These are phyloP conservation scores for Cygnus atratus DNA, from an alignment of 2,113 vertebrate genomes.

Conservation along the genomic window DNA sequence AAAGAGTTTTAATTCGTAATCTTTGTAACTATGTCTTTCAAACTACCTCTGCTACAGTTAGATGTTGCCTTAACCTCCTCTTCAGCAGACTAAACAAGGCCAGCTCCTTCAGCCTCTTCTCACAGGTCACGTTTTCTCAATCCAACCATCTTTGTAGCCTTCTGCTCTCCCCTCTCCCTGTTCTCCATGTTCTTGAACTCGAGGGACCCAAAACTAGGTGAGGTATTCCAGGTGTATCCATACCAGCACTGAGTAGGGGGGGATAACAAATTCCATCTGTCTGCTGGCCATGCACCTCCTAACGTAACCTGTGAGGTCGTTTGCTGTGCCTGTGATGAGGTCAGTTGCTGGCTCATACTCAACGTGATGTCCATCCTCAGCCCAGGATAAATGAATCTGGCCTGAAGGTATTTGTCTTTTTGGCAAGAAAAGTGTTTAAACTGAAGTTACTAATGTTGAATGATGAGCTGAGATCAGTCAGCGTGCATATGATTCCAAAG, in stretches of 20 bases:
- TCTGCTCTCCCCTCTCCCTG: not conserved
- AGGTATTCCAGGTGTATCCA: not conserved
- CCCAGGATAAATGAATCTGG: not conserved
- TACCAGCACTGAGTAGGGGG: not conserved
- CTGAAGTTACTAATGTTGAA: not conserved
- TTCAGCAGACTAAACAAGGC: not conserved
- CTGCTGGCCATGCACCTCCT: not conserved
- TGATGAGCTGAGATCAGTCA: not conserved
- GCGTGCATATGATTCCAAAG: rapidly evolving
- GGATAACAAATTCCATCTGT: not conserved
- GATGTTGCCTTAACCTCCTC: not conserved
- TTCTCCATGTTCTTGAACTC: not conserved
- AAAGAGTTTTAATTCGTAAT: not conserved
- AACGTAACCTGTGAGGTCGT: not conserved
- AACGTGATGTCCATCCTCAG: not conserved
- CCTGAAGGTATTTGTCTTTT: not conserved
- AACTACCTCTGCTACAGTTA: not conserved
- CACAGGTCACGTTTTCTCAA: not conserved
- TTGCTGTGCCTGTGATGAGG: not conserved
- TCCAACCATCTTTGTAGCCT: not conserved
- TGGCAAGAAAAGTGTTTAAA: not conserved
- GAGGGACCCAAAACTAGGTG: not conserved
- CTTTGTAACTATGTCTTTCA: not conserved
- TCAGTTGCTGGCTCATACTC: not conserved
- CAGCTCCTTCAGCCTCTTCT: not conserved